Base-by-base conservation (phyloP, 2,113 vertebrate species). In the Salvelinus fontinalis region DNA sequence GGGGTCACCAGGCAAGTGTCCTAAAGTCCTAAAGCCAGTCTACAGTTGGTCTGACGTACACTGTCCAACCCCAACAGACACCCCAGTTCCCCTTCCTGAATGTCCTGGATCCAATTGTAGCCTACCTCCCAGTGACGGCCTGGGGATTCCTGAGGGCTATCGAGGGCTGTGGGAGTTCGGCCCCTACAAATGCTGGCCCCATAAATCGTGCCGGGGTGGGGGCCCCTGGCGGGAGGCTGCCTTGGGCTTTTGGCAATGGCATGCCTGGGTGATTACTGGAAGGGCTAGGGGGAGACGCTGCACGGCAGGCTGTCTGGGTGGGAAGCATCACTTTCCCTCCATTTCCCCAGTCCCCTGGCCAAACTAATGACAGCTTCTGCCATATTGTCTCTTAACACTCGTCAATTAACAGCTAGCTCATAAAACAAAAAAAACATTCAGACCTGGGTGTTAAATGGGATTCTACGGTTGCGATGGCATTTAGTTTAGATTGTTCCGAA, bases 91-190 rank as follows among this genome's bases (percentile, higher is more conserved):
- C 29, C 48, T 26, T 44, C 34, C 12, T 1, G 5, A 62, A 24
- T 54, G 59, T 22, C n/a, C 18, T n/a, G 1, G 16, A 14, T 18
- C 16, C 51, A 22, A 3, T 62, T 9, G 51, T 14, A 62, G 6
- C 54, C 54, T 16, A 14, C 54, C 3, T 57, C 18, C 54, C 18
- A 20, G 54, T 26, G 9, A 59, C 67, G 57, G 75, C 74, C 70
- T 65, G 14, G 22, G 14, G 66, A 76, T 76, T 69, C 77, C 79
- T 39, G 51, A 81, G 44, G 68, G 64, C 24, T 68, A 76, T 31
- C 74, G 29, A 57, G 39, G 57, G 74, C 80, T 34, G 68, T 64
- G 68, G 59, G 79, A 74, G 57, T 75, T 26, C 54, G 29, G 9
- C 49, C 66, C 75, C 66, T 75, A 71, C 74, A 57, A 27, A 65